phyloP scores from a whole-genome alignment of 2,113 vertebrate genomes.

The Rhabdornis inornatus region DNA sequence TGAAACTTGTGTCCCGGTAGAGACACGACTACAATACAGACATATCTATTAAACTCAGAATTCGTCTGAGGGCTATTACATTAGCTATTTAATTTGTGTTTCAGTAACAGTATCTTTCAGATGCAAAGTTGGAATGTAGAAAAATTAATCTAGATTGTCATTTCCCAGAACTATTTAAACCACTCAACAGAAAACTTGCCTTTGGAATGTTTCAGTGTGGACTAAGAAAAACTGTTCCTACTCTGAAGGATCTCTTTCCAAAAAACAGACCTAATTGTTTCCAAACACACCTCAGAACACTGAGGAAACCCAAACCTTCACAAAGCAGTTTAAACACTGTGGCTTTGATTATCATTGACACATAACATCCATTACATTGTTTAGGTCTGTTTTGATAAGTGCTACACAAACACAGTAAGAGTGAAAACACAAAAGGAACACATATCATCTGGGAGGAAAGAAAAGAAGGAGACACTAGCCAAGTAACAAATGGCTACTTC shows the following conservation, averaged over 20 bases:
- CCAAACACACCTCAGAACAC: constrained; percentile 11
- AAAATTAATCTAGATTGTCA: not conserved
- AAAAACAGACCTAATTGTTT: not conserved
- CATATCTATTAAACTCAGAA: not conserved
- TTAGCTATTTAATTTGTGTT: not conserved
- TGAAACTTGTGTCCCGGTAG: not conserved
- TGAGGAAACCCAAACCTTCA: not conserved
- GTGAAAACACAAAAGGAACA: constrained; percentile 20
- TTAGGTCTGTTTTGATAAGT: not conserved
- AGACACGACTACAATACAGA: not conserved
- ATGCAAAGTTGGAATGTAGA: not conserved
- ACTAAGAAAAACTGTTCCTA: not conserved
- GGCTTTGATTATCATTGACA: constrained; percentile 18
- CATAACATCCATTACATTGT: not conserved
- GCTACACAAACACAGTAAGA: constrained; percentile 10
- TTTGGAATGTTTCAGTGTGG: not conserved
- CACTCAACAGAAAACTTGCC: not conserved
- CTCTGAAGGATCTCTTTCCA: not conserved
- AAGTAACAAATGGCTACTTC: constrained; percentile 13
- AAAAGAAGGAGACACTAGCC: not conserved
- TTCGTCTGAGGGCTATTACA: not conserved
- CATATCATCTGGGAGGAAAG: not conserved
- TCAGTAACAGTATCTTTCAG: not conserved
- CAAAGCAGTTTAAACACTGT: not conserved
- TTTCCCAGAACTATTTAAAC: constrained; percentile 7